Evolutionary conservation across 1,140 invertebrate genomes (phyloP).

Genomic region (Nephotettix cincticeps): DNA sequence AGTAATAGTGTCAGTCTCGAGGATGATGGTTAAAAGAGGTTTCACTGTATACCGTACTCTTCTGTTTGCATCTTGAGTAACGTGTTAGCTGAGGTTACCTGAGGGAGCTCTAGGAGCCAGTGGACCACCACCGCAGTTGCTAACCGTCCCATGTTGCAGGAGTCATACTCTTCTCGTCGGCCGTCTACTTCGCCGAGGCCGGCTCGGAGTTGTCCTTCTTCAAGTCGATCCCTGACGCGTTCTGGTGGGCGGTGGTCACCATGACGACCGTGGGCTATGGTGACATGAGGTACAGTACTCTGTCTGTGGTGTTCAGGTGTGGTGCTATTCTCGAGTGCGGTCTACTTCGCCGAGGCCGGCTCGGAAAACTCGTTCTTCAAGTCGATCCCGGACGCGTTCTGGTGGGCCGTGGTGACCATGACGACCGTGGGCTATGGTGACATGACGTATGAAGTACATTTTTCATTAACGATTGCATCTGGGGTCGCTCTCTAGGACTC

Average conservation of each 20-base stretch:
- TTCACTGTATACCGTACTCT: too few species aligned
- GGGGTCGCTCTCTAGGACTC: neutral
- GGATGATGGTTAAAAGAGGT: too few species aligned
- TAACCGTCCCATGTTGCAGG: conserved; percentile 63
- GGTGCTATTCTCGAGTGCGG: conserved; percentile 96
- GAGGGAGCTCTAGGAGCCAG: too few species aligned
- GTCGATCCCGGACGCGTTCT: conserved; percentile 95
- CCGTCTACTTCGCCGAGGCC: conserved; percentile 98
- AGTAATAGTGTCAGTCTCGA: too few species aligned
- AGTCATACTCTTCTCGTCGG: conserved; percentile 98
- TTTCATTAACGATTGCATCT: conserved; percentile 57
- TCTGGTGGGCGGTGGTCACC: conserved; percentile 99
- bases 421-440: conserved; percentile 99
- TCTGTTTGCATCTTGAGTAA: too few species aligned
- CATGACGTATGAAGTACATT: conserved; percentile 88
- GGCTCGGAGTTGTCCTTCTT: conserved; percentile 98
- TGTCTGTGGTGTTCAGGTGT: conserved; percentile 70
- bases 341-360: conserved; percentile 98
- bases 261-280: conserved; percentile 99
- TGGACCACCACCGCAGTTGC: neutral
- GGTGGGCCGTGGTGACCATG: conserved; percentile 94
- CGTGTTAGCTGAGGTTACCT: too few species aligned
- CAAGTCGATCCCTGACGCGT: conserved; percentile 97
- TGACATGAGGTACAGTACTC: conserved; percentile 84
- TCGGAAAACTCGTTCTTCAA: conserved; percentile 95